Evolutionary conservation across 2,113 vertebrate species (phyloP).

Genomic region (Butorides virescens): DNA sequence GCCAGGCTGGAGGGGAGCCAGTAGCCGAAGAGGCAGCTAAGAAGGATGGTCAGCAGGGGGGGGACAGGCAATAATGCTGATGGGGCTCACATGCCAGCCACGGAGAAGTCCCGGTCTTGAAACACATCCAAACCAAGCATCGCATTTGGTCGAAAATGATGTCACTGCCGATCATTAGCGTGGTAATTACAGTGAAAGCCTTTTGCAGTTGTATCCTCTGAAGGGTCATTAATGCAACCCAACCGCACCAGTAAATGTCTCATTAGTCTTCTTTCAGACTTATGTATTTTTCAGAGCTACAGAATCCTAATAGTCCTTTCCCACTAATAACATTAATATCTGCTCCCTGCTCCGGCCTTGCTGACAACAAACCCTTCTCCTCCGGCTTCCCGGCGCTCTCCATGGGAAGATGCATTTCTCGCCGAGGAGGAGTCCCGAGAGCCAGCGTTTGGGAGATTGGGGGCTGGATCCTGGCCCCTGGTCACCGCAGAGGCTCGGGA

Average conservation of each 20-base stretch:
- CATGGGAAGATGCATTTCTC: not conserved
- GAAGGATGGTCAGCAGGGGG: slow-evolving; percentile 21
- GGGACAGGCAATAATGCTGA: slow-evolving; percentile 28
- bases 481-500: not conserved
- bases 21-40: not conserved
- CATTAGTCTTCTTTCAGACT: slow-evolving; percentile 79
- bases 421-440: not conserved
- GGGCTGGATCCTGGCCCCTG: not conserved
- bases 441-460: accelerated
- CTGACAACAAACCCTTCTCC: not conserved
- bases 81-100: not conserved
- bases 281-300: slow-evolving; percentile 74
- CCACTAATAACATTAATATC: slow-evolving; percentile 47
- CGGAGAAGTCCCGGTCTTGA: slow-evolving; percentile 49
- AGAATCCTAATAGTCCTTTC: slow-evolving; percentile 67
- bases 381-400: not conserved
- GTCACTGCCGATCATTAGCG: slow-evolving; percentile 76
- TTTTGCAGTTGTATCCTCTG: slow-evolving; percentile 71
- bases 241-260: slow-evolving; percentile 74
- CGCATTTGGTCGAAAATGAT: slow-evolving; percentile 58
- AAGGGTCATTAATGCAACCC: slow-evolving; percentile 78
- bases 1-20: slow-evolving; percentile 32
- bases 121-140: slow-evolving; percentile 70
- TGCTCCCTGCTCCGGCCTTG: slow-evolving; percentile 9
- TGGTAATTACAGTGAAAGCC: slow-evolving; percentile 79